A percentile compares a stretch with the other conserved stretches of the same genome.
Evolutionary conservation across 23 tunicate genomes (phyloP).

Genomic region (Phallusia fumigata): DNA sequence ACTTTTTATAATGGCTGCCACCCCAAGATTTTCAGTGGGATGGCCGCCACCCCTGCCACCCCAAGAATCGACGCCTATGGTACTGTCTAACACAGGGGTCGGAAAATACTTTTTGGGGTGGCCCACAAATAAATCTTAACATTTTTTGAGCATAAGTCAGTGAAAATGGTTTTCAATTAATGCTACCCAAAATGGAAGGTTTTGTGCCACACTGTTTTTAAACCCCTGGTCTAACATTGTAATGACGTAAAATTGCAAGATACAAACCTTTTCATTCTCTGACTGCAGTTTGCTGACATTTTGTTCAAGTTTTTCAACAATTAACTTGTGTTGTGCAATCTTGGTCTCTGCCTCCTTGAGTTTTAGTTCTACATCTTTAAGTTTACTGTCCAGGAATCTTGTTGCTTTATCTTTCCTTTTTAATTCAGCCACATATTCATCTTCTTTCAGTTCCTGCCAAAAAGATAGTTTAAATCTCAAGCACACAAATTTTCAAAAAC

Average conservation of each 20-base stretch:
- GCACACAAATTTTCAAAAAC: not conserved
- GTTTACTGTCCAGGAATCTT: not conserved
- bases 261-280: not conserved
- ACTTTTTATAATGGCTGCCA: no score
- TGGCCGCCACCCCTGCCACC: no score
- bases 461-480: not conserved
- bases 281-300: not conserved
- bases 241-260: no score
- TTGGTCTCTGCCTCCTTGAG: slow-evolving; percentile 6
- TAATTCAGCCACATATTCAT: slow-evolving; percentile 12
- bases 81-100: not conserved
- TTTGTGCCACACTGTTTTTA: no score
- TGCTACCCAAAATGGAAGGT: no score
- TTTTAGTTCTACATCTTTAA: not conserved
- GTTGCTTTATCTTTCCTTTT: not conserved
- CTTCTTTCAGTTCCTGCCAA: slow-evolving; percentile 22
- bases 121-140: no score
- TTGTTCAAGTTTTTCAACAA: not conserved
- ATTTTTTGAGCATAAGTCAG: no score
- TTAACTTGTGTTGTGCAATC: not conserved
- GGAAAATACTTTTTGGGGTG: not conserved
- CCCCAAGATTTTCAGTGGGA: no score
- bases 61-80: no score
- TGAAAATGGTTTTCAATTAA: no score
- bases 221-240: no score